A percentile compares a stretch with the other conserved stretches of the same genome.
Evolutionary conservation across 2,888 invertebrate species (phyloP).

Genomic region (Sarcophaga rosellei): DNA sequence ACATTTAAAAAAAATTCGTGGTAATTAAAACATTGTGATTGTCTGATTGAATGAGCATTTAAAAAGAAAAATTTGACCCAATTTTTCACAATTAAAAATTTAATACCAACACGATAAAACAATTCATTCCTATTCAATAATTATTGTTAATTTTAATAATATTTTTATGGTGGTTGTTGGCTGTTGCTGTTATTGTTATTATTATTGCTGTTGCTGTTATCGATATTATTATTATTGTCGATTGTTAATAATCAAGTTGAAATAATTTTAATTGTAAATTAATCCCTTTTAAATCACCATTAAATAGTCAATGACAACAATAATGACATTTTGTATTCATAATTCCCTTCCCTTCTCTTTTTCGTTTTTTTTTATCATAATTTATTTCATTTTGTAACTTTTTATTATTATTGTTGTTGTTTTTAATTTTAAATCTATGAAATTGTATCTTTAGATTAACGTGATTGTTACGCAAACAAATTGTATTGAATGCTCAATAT

Average conservation of each 20-base stretch:
- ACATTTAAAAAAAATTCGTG: background rate
- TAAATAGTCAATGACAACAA: slow-evolving; percentile 53
- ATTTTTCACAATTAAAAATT: slow-evolving; percentile 19
- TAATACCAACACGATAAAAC: slow-evolving; percentile 11
- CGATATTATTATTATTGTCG: background rate
- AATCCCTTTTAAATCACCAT: slow-evolving; percentile 48
- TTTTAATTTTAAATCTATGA: background rate
- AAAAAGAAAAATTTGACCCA: background rate
- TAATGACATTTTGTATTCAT: slow-evolving; percentile 46
- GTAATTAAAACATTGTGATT: no score
- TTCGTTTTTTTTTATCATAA: background rate
- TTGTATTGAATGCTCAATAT: no score
- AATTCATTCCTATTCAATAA: slow-evolving; percentile 3
- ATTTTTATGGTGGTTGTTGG: background rate
- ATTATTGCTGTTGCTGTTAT: slow-evolving; percentile 2
- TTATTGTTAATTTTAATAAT: background rate
- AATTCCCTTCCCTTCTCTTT: background rate
- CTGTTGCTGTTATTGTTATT: slow-evolving; percentile 17
- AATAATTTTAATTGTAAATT: slow-evolving; percentile 42
- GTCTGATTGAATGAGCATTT: background rate
- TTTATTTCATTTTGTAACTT: slow-evolving; percentile 7
- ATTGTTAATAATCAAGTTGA: slow-evolving; percentile 40
- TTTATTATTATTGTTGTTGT: background rate
- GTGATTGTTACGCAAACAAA: no score
- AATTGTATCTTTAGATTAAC: no score